These are phyloP conservation scores for Aphodius granarius DNA, from an alignment of 2,888 invertebrate genomes.

Conservation along the genomic window DNA sequence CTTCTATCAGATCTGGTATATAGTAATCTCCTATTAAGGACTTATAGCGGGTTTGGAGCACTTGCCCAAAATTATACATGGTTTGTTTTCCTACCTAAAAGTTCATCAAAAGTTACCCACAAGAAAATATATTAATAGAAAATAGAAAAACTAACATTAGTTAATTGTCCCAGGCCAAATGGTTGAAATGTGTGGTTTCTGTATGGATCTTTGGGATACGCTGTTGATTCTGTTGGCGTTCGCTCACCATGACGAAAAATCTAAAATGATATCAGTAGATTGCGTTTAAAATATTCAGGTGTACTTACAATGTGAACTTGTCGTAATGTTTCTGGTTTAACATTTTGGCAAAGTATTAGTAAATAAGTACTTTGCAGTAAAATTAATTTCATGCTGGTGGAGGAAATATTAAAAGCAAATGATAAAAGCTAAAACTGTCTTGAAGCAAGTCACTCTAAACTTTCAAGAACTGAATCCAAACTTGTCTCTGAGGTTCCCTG, in stretches of 20 bases:
- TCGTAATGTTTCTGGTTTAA: background rate
- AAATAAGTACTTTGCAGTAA: background rate
- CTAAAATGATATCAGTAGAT: background rate
- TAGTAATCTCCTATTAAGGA: conserved; percentile 16
- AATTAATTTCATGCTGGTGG: background rate
- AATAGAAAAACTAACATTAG: background rate
- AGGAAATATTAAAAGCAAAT: background rate
- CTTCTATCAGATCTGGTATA: conserved; percentile 12
- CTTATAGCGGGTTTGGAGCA: conserved; percentile 14
- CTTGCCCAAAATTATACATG: conserved; percentile 13
- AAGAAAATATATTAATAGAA: background rate
- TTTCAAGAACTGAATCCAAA: background rate
- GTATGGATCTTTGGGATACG: conserved; percentile 18
- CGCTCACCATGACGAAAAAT: conserved; percentile 21
- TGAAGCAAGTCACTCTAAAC: background rate
- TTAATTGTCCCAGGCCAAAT: conserved; percentile 17
- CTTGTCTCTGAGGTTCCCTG: background rate
- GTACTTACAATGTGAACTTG: background rate
- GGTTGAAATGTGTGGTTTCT: conserved; percentile 11
- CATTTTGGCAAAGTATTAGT: background rate
- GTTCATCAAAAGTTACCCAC: background rate
- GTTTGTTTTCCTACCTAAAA: conserved; percentile 24
- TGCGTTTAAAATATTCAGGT: too few species aligned
- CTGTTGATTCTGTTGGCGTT: conserved; percentile 1
- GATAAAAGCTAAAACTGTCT: background rate